phyloP scores from a whole-genome alignment of 2,113 vertebrate genomes.

The Rhineura floridana region DNA sequence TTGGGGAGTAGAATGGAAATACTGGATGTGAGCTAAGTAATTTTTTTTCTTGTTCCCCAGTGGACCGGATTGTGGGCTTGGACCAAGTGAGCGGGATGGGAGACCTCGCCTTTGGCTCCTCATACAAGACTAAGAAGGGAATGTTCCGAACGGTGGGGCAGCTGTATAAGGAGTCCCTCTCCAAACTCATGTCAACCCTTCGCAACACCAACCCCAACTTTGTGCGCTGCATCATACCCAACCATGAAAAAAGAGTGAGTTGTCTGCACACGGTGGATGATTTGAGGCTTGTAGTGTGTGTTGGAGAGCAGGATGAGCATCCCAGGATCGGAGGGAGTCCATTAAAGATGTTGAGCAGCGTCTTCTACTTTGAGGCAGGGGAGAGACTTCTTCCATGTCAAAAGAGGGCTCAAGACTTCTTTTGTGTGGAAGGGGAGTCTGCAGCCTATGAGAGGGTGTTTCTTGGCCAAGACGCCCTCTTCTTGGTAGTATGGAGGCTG shows the following conservation, averaged over 20 bases:
- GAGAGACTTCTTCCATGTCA: background rate
- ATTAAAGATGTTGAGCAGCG: background rate
- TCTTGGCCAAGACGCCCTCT: background rate
- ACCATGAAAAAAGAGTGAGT: constrained; percentile 88
- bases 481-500: no score
- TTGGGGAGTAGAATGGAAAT: rapidly evolving
- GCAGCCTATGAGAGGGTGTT: background rate
- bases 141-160: constrained; percentile 94
- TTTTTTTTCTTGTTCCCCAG: constrained; percentile 58
- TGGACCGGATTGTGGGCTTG: constrained; percentile 89
- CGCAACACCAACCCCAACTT: constrained; percentile 94
- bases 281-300: background rate
- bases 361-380: background rate
- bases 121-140: constrained; percentile 87
- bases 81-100: constrained; percentile 85
- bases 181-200: constrained; percentile 91
- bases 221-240: constrained; percentile 91
- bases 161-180: constrained; percentile 91
- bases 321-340: no score
- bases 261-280: background rate
- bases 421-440: background rate
- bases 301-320: background rate
- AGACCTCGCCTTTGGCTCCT: constrained; percentile 79
- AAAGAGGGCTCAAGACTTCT: background rate
- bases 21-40: background rate